These are phyloP conservation scores for Formica selysi DNA, from an alignment of 1,140 invertebrate genomes.

Conservation along the genomic window DNA sequence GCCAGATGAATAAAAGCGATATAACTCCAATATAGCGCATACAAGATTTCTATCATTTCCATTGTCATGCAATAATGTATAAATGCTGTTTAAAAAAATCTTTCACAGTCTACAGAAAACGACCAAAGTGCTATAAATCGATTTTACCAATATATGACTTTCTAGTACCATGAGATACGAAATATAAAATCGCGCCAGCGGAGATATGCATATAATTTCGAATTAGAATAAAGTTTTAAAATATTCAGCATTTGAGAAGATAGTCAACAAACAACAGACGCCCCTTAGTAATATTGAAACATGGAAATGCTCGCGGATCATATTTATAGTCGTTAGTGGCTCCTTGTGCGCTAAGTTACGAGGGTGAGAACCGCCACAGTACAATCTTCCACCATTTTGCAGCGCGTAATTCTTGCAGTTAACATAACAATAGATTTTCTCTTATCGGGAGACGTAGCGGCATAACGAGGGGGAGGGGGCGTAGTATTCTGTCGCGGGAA, in stretches of 20 bases:
- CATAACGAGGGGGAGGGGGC: constrained; percentile 5
- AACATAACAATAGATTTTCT: constrained; percentile 51
- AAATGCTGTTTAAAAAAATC: neutral
- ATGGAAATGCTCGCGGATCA: constrained; percentile 10
- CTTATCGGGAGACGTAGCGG: constrained; percentile 35
- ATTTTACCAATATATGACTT: neutral
- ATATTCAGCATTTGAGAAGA: neutral
- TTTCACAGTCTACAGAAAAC: neutral
- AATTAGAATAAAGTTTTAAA: constrained; percentile 11
- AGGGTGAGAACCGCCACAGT: neutral
- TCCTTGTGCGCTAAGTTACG: constrained; percentile 24
- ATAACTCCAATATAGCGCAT: neutral
- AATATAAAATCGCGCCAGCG: neutral
- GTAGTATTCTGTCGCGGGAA: neutral
- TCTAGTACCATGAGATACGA: neutral
- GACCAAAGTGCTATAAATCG: neutral
- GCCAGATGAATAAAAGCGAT: neutral
- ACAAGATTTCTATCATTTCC: neutral
- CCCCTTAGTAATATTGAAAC: constrained; percentile 2
- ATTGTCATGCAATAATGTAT: neutral
- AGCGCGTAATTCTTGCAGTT: constrained; percentile 46
- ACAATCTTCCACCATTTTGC: constrained; percentile 41
- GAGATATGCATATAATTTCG: neutral
- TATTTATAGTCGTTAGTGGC: constrained; percentile 45
- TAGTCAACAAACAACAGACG: neutral